Evolutionary conservation across 2,113 vertebrate genomes (phyloP), one percentile per base, ranked within the genome.

Genomic region (Neoarius graeffei): DNA sequence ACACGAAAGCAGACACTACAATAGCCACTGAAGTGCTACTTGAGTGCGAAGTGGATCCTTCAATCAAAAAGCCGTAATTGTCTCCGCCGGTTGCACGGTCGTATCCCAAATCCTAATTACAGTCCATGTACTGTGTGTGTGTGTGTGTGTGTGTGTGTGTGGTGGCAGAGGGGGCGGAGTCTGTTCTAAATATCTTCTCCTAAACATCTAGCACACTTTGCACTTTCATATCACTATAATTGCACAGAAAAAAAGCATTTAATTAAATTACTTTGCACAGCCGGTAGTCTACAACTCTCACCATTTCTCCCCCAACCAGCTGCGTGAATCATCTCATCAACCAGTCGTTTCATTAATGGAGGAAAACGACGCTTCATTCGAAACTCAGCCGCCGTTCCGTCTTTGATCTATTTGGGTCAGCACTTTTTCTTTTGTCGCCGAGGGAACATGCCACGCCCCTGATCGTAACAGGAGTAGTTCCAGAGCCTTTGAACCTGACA

Each of bases 11-110:
- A 30, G 67, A 87, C 81, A 23, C 13, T 59, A 84, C 82, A 76
- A 67, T 77, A 48, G 69, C 59, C 82, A 27, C 42, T 83, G 25
- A 87, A 87, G 86, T 87, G 86, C 86, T 87, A 64, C 82, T 84
- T 57, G 48, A 84, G 82, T 79, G 87, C 25, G 50, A 88, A 88
- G 87, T 67, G 81, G 60, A 57, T n/a, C 19, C 87, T 80, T 88
- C 71, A 79, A 25, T 84, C 73, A 62, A 30, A 88, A 71, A 73
- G 35, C 23, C 52, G 64, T 84, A 64, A 64, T 77, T 76, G 69
- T 3, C 54, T 60, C 54, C 35, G 5, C n/a, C 56, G 11, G 35
- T n/a, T n/a, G 19, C 67, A 35, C 4, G 14, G n/a, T 64, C n/a
- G 27, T n/a, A 69, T 66, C 56, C 64, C 9, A 23, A 30, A 30